A percentile compares a stretch with the other conserved stretches of the same genome.
Conservation (phyloP, 1,140 invertebrate species). For the Eubasilissa regina region DNA sequence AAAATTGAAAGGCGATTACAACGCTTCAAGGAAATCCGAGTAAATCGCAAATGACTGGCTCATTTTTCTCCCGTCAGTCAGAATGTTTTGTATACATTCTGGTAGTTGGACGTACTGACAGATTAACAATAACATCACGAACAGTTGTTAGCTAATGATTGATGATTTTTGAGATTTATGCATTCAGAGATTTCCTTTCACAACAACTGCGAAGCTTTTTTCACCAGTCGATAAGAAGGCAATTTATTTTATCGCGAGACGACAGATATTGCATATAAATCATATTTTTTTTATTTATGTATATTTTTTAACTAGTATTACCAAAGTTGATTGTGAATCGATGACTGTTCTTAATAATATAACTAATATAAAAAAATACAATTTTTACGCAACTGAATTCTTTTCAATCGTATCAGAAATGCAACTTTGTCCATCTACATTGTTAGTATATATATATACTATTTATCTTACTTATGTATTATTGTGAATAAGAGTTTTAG, state of each 20-base stretch:
- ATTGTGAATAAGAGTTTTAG: too few species aligned
- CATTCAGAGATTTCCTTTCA: conserved; percentile 10
- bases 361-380: too few species aligned
- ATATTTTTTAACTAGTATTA: too few species aligned
- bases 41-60: conserved; percentile 26
- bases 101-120: conserved; percentile 7
- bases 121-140: conserved; percentile 48
- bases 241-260: conserved; percentile 1
- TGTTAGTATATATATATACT: too few species aligned
- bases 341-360: too few species aligned
- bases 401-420: too few species aligned
- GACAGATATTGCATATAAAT: not conserved
- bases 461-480: too few species aligned
- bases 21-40: not conserved
- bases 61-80: conserved; percentile 3
- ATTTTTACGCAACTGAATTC: too few species aligned
- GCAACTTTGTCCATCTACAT: too few species aligned
- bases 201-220: not conserved
- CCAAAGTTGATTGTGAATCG: too few species aligned
- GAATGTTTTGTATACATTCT: conserved; percentile 24
- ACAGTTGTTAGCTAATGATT: conserved; percentile 40
- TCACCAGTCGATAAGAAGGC: not conserved
- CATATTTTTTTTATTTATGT: too few species aligned
- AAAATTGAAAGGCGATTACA: too few species aligned
- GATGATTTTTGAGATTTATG: conserved; percentile 40